Evolutionary conservation across 37 sponge, comb jelly and placozoan species (phyloP), one percentile per base, ranked within the genome.

Genomic region (Chondrosia reniformis): DNA sequence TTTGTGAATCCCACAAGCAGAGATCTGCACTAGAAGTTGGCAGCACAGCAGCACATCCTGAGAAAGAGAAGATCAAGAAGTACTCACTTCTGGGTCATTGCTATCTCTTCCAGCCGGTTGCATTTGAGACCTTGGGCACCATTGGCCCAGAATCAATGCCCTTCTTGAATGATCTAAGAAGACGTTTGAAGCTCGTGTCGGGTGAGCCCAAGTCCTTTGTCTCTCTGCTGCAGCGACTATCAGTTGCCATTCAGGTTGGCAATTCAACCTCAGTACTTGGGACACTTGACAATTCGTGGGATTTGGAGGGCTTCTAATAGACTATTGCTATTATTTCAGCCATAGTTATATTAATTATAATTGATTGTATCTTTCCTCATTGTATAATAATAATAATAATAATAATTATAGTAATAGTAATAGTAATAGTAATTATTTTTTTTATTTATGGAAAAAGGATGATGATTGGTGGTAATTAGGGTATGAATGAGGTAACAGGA

Each of bases 91-190:
- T 76, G 36, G 37, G 27, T n/a, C 24, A 36, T n/a, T 4, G 17
- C 22, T 56, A 40, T 33, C 7, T 31, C n/a, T 76, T 76, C 39
- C 42, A 34, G 24, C 77, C 77, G 4, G 37, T 76, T 55, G 56
- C 58, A 15, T 13, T 76, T 27, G 77, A 76, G 58, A 76, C 77
- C 8, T 31, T n/a, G 6, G 77, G 77, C 6, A 25, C 61, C 42
- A 33, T 49, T 12, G 77, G 77, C 15, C 42, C 77, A 34, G 8
- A 32, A 21, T 49, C 77, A 5, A 46, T 4, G 56, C 12, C 7
- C 4, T 55, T 76, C n/a, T 7, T 76, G 57, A 46, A 61, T 15
- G 40, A 55, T 22, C 55, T 76, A 10, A 63, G 63, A 3, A 5
- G 36, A 9, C 78, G 44, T 0, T 8, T 78, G 42, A 57, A 21